Evolutionary conservation across 2,888 invertebrate genomes (phyloP).

Genomic region (Ctena decussata): DNA sequence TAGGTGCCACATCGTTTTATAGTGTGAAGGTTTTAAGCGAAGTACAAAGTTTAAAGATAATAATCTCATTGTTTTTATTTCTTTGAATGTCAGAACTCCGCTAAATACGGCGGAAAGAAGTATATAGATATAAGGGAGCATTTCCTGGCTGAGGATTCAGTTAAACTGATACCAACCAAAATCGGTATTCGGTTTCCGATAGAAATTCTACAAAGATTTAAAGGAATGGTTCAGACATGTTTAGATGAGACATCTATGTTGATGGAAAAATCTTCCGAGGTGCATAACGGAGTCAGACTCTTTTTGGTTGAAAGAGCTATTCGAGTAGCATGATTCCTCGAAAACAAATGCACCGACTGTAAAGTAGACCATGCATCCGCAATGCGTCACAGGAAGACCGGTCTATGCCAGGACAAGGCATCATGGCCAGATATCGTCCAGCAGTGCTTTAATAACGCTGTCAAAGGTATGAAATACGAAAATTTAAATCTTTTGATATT

Average conservation of each 20-base stretch:
- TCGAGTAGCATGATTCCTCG: not conserved
- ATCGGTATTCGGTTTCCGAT: not conserved
- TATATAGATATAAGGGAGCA: no score
- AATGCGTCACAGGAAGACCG: not conserved
- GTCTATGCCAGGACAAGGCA: not conserved
- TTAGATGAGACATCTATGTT: no score
- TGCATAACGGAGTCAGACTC: not conserved
- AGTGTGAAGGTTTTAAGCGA: no score
- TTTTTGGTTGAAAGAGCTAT: not conserved
- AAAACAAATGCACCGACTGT: not conserved
- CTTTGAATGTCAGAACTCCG: not conserved
- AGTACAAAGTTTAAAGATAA: no score
- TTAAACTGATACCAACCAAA: not conserved
- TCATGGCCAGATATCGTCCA: not conserved
- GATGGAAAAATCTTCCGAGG: not conserved
- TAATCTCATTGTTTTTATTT: not conserved
- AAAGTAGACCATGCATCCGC: not conserved
- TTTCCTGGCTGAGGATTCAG: not conserved
- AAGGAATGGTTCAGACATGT: not conserved
- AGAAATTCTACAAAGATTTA: no score
- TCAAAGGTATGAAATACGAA: not conserved
- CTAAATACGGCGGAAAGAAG: not conserved
- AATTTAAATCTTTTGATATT: no score
- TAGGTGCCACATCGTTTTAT: no score
- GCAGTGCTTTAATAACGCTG: not conserved